These are phyloP conservation scores for Metaphire vulgaris DNA, from an alignment of 1,140 invertebrate genomes.

Conservation along the genomic window DNA sequence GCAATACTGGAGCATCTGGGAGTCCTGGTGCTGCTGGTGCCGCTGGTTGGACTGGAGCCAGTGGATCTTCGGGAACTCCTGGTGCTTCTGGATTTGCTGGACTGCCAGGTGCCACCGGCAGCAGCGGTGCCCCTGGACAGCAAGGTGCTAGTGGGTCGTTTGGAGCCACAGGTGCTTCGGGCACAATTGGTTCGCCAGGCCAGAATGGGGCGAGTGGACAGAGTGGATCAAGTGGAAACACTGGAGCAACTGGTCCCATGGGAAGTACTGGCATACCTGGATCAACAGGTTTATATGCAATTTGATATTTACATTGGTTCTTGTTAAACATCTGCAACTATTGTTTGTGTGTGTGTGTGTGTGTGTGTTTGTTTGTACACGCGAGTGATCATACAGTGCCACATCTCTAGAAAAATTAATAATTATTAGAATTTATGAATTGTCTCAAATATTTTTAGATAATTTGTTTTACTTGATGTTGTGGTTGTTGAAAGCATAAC, in stretches of 20 bases:
- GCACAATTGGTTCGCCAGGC: not conserved
- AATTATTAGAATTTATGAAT: not conserved
- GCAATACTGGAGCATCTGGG: conserved; percentile 1
- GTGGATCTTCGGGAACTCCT: not conserved
- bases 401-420: not conserved
- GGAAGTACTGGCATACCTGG: conserved; percentile 20
- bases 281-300: conserved; percentile 17
- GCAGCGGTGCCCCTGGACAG: not conserved
- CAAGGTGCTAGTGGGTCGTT: conserved; percentile 9
- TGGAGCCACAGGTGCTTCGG: not conserved
- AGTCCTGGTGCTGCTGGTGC: not conserved
- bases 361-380: not conserved
- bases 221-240: not conserved
- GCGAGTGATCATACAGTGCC: not conserved
- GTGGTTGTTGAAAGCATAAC: too few relatives aligned
- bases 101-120: not conserved
- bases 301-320: not conserved
- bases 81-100: conserved; percentile 10
- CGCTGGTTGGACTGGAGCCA: not conserved
- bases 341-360: not conserved
- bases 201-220: conserved; percentile 1
- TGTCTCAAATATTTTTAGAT: conserved; percentile 28
- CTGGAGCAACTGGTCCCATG: conserved; percentile 12
- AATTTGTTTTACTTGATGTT: too few relatives aligned
- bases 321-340: not conserved